Evolutionary conservation across 2,113 vertebrate species (phyloP), one percentile per base, ranked within the genome.

Genomic region (Dasyurus viverrinus): DNA sequence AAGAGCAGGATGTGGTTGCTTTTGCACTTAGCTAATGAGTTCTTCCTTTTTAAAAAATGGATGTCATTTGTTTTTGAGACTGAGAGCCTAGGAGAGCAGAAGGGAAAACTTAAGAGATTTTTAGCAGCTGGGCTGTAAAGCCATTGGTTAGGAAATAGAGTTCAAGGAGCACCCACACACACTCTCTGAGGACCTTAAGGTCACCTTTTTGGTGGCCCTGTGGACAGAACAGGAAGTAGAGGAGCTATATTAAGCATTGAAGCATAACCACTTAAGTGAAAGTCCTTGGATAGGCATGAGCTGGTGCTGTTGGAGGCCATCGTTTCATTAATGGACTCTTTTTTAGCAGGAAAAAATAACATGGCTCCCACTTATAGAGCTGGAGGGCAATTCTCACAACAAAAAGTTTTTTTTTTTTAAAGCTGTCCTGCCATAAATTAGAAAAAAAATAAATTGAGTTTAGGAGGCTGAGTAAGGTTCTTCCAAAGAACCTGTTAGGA

Each of bases 1-100:
- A 60, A 60, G n/a, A 14, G 68, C 94, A 90, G 90, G 76, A 93
- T 27, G 25, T 91, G 90, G 92, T 91, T 48, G 60, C 2, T n/a
- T 93, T 42, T 84, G 52, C 54, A n/a, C 1, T 12, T 8, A 26
- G 0, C 0, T 3, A 1, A 2, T 0, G 24, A 42, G 68, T 19
- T 91, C 4, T 3, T 53, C 55, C 8, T 54, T 0, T 36, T 30
- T 3, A 23, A 47, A 52, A 47, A 50, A 52, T 48, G 89, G 22
- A 27, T n/a, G 68, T 14, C 19, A n/a, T 94, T 89, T 84, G 26
- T 46, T 68, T 53, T 47, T 7, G n/a, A 14, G 27, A 27, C 54
- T 55, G 23, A 54, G 68, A 0, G 25, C 23, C n/a, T 54, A 0
- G 12, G 42, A 93, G 48, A 60, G 54, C 24, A 52, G 90, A 92